These are phyloP conservation scores for Nothocercus nigrocapillus DNA, from an alignment of 2,113 vertebrate species.

Conservation along the genomic window DNA sequence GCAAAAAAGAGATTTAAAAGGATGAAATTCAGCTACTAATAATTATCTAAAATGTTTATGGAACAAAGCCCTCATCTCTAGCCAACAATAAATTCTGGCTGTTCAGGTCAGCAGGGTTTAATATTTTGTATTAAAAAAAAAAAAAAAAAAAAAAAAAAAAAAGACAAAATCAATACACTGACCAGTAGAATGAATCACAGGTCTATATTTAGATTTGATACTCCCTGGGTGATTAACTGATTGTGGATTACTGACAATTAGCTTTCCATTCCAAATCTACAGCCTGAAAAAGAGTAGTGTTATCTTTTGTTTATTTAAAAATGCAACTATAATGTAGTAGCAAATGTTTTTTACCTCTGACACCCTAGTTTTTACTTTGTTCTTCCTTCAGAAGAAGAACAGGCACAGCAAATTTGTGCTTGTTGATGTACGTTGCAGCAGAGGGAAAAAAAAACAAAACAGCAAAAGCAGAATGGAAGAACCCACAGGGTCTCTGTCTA, in stretches of 20 bases:
- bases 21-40: slow-evolving; percentile 46
- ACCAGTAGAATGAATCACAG: background rate
- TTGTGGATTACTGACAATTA: background rate
- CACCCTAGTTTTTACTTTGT: background rate
- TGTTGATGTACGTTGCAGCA: background rate
- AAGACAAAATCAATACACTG: background rate
- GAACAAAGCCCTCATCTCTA: background rate
- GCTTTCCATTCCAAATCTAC: background rate
- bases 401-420: background rate
- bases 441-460: background rate
- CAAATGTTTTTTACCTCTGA: background rate
- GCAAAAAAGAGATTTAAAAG: background rate
- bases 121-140: background rate
- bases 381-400: background rate
- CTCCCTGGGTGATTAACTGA: background rate
- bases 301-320: background rate
- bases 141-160: background rate
- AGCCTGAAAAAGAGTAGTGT: background rate
- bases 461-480: background rate
- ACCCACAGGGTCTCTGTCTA: background rate
- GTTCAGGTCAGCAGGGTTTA: background rate
- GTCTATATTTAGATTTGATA: background rate
- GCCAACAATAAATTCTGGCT: background rate
- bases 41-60: slow-evolving; percentile 1
- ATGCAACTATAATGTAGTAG: background rate